Evolutionary conservation across 2,113 vertebrate genomes (phyloP).

Genomic region (Natator depressus): DNA sequence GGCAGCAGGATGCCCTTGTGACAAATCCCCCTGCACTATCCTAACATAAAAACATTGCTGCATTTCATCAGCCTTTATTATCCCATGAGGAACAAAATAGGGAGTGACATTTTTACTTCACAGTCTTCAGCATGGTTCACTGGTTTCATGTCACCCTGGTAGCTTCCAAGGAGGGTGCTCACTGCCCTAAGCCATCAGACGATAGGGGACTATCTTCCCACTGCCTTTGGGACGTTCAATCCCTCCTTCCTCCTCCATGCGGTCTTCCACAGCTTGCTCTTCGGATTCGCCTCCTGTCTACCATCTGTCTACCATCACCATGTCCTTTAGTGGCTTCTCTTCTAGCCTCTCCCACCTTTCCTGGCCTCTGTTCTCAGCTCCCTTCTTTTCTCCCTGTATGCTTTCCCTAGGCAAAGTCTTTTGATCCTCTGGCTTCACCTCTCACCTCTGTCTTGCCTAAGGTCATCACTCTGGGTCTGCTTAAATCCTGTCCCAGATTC

Average conservation of each 20-base stretch:
- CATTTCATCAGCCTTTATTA: accelerated
- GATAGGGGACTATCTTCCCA: not conserved
- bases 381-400: not conserved
- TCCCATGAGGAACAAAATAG: not conserved
- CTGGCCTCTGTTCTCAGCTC: not conserved
- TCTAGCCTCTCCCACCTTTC: not conserved
- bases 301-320: not conserved
- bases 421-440: not conserved
- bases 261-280: not conserved
- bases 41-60: not conserved
- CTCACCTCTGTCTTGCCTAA: accelerated
- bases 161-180: not conserved
- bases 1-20: not conserved
- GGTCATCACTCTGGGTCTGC: not conserved
- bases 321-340: not conserved
- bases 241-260: not conserved
- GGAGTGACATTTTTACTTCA: not conserved
- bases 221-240: not conserved
- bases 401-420: not conserved
- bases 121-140: not conserved
- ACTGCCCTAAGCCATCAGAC: not conserved
- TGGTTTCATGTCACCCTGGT: not conserved
- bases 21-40: not conserved
- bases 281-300: not conserved
- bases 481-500: not conserved